Evolutionary conservation across 2,113 vertebrate species (phyloP), one percentile per base, ranked within the genome.

Genomic region (Ammodytes marinus): DNA sequence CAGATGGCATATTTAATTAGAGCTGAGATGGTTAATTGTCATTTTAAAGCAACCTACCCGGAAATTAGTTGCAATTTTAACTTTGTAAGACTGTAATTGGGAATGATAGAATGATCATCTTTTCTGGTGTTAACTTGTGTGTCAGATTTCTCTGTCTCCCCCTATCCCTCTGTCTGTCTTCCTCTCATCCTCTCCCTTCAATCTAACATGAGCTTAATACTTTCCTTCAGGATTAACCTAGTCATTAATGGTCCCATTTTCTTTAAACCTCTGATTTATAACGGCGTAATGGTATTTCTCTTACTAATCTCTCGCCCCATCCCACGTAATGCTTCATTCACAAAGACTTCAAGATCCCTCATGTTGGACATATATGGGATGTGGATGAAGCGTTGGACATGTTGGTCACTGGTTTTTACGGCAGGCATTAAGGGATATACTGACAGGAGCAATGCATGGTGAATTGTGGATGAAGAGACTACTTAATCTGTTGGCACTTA

Each of bases 161-260:
- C 52, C 19, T 65, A 59, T 46, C 50, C 64, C 27, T 40, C 52
- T 37, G 52, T 27, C 17, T 40, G 13, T 59, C 45, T 54, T 35
- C 17, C 71, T 49, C 52, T 53, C 71, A 53, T 63, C 46, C 55
- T 74, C 50, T 77, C 37, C 54, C 58, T 58, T 82, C 69, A 65
- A 68, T 89, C 77, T 79, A 79, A 82, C 88, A 82, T 88, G 75
- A 88, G 80, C 91, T 89, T 88, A 90, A 88, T 81, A 73, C 84
- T 86, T 74, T 89, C 89, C 89, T 87, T 90, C 83, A 86, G 88
- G 88, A 90, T 92, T 90, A 94, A 80, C 84, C 86, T 84, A 82
- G 79, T 84, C 88, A 88, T 88, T 86, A 88, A 89, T 90, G 85
- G 72, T 83, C 84, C 85, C 87, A 75, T 95, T 93, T 91, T 90